Conservation (phyloP, 53 echinoderm and acorn worm genomes). For the Mesocentrotus franciscanus region DNA sequence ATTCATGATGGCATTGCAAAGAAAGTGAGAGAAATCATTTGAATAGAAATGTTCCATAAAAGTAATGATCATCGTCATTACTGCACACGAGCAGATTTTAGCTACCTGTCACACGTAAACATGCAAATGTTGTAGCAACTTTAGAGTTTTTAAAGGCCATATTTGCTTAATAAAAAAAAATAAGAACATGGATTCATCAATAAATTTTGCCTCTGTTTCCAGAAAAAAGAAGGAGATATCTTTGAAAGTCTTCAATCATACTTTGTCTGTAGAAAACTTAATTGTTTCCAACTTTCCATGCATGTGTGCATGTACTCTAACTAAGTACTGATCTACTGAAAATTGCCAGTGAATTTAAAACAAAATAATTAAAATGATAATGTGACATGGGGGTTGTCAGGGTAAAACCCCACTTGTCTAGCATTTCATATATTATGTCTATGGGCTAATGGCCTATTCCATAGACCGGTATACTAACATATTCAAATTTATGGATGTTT, state of each 20-base stretch:
- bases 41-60: too few species aligned
- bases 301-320: not conserved
- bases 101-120: not conserved
- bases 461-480: too few species aligned
- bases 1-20: too few species aligned
- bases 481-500: too few species aligned
- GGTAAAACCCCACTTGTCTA: too few species aligned
- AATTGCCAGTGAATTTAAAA: not conserved
- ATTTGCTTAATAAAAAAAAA: not conserved
- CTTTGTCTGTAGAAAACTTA: not conserved
- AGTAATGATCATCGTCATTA: not conserved
- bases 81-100: not conserved
- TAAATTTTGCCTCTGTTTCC: not conserved
- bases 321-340: not conserved
- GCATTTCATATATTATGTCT: too few species aligned
- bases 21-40: too few species aligned
- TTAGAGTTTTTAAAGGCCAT: not conserved
- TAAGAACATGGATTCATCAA: not conserved
- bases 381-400: too few species aligned
- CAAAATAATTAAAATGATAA: too few species aligned
- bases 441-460: too few species aligned
- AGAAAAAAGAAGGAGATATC: not conserved
- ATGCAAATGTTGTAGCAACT: not conserved
- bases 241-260: not conserved
- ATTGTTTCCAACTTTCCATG: not conserved